phyloP scores from a whole-genome alignment of 2,797 vertebrate genomes.

The Esox lucius region DNA sequence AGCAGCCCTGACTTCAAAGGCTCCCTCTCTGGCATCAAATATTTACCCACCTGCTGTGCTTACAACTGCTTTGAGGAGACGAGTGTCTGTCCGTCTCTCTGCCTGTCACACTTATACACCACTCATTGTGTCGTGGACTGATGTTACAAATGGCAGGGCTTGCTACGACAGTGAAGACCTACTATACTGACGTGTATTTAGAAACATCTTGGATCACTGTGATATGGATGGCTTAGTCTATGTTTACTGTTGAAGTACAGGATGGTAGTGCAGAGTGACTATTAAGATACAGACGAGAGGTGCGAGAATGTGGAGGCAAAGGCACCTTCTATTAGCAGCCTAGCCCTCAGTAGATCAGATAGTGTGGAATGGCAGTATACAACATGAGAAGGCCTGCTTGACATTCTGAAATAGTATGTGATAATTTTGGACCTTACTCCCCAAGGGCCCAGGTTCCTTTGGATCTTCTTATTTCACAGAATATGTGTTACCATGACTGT shows the following conservation, averaged over 20 bases:
- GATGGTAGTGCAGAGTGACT: not conserved
- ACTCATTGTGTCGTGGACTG: not conserved
- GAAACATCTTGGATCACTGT: not conserved
- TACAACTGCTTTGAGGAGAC: slow-evolving; percentile 64
- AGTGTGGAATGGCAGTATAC: not conserved
- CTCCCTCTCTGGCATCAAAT: slow-evolving; percentile 61
- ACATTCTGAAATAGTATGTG: no score
- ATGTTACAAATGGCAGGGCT: not conserved
- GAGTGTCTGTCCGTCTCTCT: slow-evolving; percentile 24
- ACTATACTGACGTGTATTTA: not conserved
- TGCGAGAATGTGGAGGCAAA: not conserved
- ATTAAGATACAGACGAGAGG: not conserved
- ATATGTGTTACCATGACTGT: not conserved
- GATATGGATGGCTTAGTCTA: not conserved
- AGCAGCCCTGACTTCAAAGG: slow-evolving; percentile 60
- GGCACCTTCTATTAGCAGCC: not conserved
- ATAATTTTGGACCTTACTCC: not conserved
- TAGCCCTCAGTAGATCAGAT: not conserved
- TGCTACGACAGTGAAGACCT: not conserved
- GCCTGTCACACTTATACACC: slow-evolving; percentile 31
- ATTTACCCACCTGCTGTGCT: slow-evolving; percentile 58
- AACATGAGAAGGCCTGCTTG: not conserved
- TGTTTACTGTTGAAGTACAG: not conserved
- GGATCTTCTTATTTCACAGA: not conserved
- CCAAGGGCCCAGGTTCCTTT: not conserved